Evolutionary conservation across 2,888 invertebrate species (phyloP), one percentile per base, ranked within the genome.

Genomic region (Cryptocephalus moraei): DNA sequence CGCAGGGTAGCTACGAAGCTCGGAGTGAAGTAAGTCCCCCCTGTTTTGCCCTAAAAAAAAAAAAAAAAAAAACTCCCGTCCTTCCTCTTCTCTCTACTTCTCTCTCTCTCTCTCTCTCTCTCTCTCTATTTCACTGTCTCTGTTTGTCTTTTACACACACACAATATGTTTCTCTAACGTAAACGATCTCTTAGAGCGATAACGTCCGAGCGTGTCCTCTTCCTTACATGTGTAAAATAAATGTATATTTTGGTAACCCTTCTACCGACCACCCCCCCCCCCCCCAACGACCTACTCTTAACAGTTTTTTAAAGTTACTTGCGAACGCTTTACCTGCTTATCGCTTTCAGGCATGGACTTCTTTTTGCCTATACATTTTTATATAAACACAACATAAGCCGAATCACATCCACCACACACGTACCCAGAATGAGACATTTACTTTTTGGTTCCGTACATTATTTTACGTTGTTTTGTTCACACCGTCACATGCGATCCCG

Each of bases 1-100:
- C 86, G 89, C 70, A 84, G 90, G 75, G 91, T 91, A 74, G 91
- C 91, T 73, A 89, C 87, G 76, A 91, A 90, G 76, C 86, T 91
- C 72, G 90, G 91, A 82, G 90, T 91, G 77, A 89, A 90, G 90
- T 91, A 89, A 89, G 91, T 90, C 72, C 73, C 71, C 57, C 55
- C 59, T 22, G 22, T 22, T 22, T 22, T 22, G 22, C 22, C 22
- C 22, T 22, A 22, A 22, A 6, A 6, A 22, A n/a, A 41, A 6
- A 6, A 22, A n/a, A 41, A 12, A 11, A 38, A 4, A 4, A 4
- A 11, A 11, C 38, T 22, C 22, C 22, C 22, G 22, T 6, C 22
- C 22, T 22, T 22, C 22, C 22, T 22, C 22, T 22, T 22, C 22
- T 22, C 22, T 22, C 22, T 22, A 4, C 22, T 22, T 22, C 22